phyloP scores from a whole-genome alignment of 1,140 invertebrate genomes.

The Semibalanus balanoides region DNA sequence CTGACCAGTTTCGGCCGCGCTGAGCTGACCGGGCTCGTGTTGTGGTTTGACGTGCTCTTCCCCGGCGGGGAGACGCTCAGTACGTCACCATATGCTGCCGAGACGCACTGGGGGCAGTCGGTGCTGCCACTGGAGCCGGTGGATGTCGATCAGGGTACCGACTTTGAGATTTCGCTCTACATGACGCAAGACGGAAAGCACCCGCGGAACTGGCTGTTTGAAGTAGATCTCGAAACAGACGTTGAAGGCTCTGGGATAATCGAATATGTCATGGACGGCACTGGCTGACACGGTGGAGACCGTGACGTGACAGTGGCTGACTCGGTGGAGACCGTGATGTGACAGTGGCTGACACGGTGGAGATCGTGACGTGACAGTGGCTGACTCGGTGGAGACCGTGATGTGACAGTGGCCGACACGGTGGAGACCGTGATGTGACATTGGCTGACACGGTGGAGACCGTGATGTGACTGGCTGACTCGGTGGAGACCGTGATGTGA shows the following conservation, averaged over 20 bases:
- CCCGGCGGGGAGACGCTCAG: slow-evolving; percentile 23
- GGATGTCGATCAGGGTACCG: slow-evolving; percentile 16
- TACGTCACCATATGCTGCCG: slow-evolving; percentile 24
- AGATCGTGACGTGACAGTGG: no score
- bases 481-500: no score
- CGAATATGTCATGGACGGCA: not conserved
- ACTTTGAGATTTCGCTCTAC: slow-evolving; percentile 11
- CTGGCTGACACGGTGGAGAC: not conserved
- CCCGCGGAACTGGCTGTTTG: not conserved
- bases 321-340: no score
- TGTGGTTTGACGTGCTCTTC: slow-evolving; percentile 27
- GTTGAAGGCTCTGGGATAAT: not conserved
- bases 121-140: slow-evolving; percentile 17
- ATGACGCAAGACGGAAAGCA: slow-evolving; percentile 18
- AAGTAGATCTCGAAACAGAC: not conserved
- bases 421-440: no score
- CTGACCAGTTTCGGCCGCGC: slow-evolving; percentile 18
- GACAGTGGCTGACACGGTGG: no score
- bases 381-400: no score
- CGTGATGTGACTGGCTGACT: not conserved
- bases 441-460: no score
- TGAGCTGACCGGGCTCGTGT: slow-evolving; percentile 23
- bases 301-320: no score
- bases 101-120: slow-evolving; percentile 22
- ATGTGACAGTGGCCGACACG: no score